These are phyloP conservation scores for Sinohyriopsis cumingii DNA, from an alignment of 2,888 invertebrate species.

Conservation along the genomic window DNA sequence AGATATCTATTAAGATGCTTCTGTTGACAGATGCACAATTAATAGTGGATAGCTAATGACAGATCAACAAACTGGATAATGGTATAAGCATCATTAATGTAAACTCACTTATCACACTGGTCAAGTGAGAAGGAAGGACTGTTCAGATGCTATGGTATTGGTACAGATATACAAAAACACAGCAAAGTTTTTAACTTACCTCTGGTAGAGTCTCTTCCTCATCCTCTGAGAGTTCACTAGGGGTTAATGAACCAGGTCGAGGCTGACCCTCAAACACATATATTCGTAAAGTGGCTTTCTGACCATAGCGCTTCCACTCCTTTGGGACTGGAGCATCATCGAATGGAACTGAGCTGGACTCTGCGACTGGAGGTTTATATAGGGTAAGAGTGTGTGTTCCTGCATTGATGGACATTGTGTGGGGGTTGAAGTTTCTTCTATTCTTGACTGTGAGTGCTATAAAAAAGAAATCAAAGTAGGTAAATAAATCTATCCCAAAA, in stretches of 20 bases:
- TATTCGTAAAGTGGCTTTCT: slow-evolving; percentile 56
- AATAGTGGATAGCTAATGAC: too few relatives aligned
- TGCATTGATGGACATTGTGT: slow-evolving; percentile 56
- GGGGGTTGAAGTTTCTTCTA: slow-evolving; percentile 52
- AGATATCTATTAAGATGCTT: too few relatives aligned
- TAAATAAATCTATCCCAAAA: too few relatives aligned
- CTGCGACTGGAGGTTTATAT: slow-evolving; percentile 64
- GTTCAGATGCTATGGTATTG: too few relatives aligned
- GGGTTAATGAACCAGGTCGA: slow-evolving; percentile 68
- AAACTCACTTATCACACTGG: too few relatives aligned
- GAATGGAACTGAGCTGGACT: slow-evolving; percentile 54
- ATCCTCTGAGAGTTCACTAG: slow-evolving; percentile 64
- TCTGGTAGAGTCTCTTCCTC: slow-evolving; percentile 64
- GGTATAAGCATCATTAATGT: too few relatives aligned
- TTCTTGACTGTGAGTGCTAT: slow-evolving; percentile 47
- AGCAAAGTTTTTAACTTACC: slow-evolving; percentile 25
- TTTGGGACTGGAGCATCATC: slow-evolving; percentile 40
- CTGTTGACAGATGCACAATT: too few relatives aligned
- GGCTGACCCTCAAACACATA: slow-evolving; percentile 65
- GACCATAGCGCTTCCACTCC: slow-evolving; percentile 57
- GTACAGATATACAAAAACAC: too few relatives aligned
- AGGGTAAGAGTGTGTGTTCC: slow-evolving; percentile 64
- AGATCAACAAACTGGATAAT: too few relatives aligned
- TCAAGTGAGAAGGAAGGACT: too few relatives aligned
- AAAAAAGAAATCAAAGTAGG: neutral